phyloP scores from a whole-genome alignment of 2,888 invertebrate genomes.

The Phalangium opilio region DNA sequence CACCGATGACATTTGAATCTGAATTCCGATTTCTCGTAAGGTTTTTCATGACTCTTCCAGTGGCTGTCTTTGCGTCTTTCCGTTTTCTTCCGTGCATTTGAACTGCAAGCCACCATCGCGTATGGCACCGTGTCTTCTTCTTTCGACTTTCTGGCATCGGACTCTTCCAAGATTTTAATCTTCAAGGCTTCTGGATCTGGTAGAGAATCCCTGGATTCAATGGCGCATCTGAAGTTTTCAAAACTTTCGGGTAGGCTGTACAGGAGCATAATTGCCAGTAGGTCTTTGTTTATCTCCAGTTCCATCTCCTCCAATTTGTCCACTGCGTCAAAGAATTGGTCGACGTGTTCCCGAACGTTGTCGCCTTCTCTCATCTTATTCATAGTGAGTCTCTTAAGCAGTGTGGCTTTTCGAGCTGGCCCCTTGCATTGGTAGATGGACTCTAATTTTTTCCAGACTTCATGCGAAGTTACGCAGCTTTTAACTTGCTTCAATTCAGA shows the following conservation, averaged over 20 bases:
- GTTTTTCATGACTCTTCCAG: too few species aligned
- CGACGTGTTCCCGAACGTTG: too few species aligned
- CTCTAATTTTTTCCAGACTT: slow-evolving; percentile 1
- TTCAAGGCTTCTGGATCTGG: slow-evolving; percentile 1
- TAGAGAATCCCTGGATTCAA: slow-evolving; percentile 1
- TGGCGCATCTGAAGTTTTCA: slow-evolving; percentile 2
- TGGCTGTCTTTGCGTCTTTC: too few species aligned
- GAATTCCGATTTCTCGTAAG: too few species aligned
- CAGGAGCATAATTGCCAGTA: not conserved
- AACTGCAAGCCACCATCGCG: too few species aligned
- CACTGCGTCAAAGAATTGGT: too few species aligned
- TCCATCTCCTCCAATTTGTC: too few species aligned
- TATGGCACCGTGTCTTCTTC: too few species aligned
- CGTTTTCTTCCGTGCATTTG: too few species aligned
- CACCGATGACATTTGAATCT: too few species aligned
- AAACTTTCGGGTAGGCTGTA: slow-evolving; percentile 1
- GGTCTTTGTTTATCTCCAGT: too few species aligned
- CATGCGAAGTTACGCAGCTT: not conserved
- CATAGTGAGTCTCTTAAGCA: not conserved
- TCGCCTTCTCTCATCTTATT: not conserved
- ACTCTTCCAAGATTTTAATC: not conserved
- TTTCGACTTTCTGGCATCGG: not conserved
- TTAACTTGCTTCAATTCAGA: too few species aligned
- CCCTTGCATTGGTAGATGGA: not conserved
- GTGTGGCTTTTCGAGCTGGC: slow-evolving; percentile 1